These are phyloP conservation scores for Abrostola tripartita DNA, from an alignment of 2,888 invertebrate species.

Conservation along the genomic window DNA sequence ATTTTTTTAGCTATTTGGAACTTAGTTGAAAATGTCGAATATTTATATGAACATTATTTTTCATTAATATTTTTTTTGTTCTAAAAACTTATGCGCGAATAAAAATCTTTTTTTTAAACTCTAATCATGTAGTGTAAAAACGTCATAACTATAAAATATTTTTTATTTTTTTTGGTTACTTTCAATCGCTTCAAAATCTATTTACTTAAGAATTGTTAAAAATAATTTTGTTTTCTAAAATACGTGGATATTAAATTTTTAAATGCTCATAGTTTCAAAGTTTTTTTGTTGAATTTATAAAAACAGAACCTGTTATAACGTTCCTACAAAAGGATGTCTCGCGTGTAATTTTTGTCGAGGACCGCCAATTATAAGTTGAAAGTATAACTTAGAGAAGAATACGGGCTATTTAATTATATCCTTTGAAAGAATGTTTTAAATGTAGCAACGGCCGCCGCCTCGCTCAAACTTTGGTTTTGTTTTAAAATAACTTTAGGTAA, in stretches of 20 bases:
- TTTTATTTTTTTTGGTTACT: slow-evolving; percentile 1
- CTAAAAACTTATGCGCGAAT: too few species aligned
- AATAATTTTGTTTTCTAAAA: too few species aligned
- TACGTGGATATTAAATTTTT: slow-evolving; percentile 3
- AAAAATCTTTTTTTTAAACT: too few species aligned
- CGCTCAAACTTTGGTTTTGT: slow-evolving; percentile 59
- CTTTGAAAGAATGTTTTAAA: slow-evolving; percentile 71
- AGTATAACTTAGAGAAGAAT: slow-evolving; percentile 70
- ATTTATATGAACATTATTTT: too few species aligned
- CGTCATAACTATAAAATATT: neutral
- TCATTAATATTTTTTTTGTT: too few species aligned
- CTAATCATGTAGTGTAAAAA: too few species aligned
- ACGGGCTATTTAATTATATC: slow-evolving; percentile 71
- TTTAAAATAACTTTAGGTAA: slow-evolving; percentile 58
- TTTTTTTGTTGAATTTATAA: slow-evolving; percentile 26
- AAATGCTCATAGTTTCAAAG: neutral
- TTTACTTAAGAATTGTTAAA: neutral
- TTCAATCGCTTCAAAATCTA: too few species aligned
- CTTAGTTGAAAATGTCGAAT: too few species aligned
- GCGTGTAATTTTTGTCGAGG: slow-evolving; percentile 68
- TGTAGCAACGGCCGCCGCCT: slow-evolving; percentile 58
- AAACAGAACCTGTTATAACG: slow-evolving; percentile 43
- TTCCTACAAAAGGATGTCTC: slow-evolving; percentile 65
- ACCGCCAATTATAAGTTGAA: slow-evolving; percentile 75
- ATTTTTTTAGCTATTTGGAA: too few species aligned